Conservation (phyloP, 1,140 invertebrate species). For the Whitmania pigra region DNA sequence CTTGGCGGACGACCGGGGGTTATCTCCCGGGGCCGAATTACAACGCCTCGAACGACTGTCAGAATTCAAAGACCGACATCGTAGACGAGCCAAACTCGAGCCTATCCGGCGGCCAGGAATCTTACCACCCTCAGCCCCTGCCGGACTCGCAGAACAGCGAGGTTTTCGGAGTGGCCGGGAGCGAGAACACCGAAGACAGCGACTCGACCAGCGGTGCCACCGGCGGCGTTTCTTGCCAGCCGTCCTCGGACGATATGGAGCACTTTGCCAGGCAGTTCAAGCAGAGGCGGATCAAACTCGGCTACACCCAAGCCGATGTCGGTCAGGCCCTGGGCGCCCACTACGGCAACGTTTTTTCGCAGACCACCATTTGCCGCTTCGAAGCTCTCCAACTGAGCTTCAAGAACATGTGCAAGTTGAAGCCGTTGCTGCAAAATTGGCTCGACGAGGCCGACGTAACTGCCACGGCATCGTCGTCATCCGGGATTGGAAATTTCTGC, state of each 20-base stretch:
- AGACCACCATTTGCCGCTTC: slow-evolving; percentile 98
- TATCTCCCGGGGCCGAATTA: no score
- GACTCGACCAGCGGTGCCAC: neutral
- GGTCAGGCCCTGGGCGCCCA: slow-evolving; percentile 93
- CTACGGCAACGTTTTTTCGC: slow-evolving; percentile 97
- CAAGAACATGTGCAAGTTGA: slow-evolving; percentile 99
- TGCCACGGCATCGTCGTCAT: slow-evolving; percentile 69
- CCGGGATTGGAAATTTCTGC: slow-evolving; percentile 79
- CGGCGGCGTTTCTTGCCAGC: neutral
- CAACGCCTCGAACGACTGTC: no score
- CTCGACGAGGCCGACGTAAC: slow-evolving; percentile 95
- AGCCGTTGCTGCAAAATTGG: slow-evolving; percentile 96
- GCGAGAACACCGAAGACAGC: neutral
- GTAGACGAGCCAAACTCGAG: no score
- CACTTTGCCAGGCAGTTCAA: slow-evolving; percentile 99
- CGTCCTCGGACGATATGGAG: slow-evolving; percentile 87
- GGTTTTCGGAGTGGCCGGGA: neutral
- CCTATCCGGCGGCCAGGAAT: no score
- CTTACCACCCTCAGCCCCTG: no score
- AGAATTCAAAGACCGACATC: no score
- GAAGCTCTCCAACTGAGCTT: slow-evolving; percentile 96
- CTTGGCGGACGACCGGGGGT: no score
- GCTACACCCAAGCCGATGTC: slow-evolving; percentile 85
- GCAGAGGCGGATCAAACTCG: slow-evolving; percentile 91
- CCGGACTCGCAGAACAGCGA: no score